phyloP scores from a whole-genome alignment of 2,797 vertebrate species.

The Lates japonicus region DNA sequence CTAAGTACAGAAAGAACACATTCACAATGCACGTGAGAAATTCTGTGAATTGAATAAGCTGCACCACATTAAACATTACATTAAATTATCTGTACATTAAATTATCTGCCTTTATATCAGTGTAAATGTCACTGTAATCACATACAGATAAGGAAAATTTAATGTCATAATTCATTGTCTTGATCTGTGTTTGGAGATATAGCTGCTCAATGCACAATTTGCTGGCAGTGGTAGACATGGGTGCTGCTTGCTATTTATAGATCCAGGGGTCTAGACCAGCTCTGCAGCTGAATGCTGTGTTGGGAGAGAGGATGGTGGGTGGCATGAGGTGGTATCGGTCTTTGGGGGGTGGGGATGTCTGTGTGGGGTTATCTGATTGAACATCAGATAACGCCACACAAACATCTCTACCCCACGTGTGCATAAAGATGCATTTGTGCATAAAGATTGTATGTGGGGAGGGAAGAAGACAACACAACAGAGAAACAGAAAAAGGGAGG shows the following conservation, averaged over 20 bases:
- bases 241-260: slow-evolving; percentile 79
- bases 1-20: neutral
- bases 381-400: neutral
- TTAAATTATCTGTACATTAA: neutral
- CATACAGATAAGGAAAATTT: neutral
- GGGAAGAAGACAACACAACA: slow-evolving; percentile 16
- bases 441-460: slow-evolving; percentile 33
- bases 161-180: slow-evolving; percentile 19
- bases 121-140: neutral
- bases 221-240: slow-evolving; percentile 52
- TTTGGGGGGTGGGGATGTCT: slow-evolving; percentile 36
- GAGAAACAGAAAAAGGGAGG: slow-evolving; percentile 19
- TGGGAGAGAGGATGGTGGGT: slow-evolving; percentile 55
- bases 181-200: slow-evolving; percentile 38
- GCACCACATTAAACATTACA: neutral
- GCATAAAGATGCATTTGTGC: slow-evolving; percentile 4
- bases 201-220: slow-evolving; percentile 52
- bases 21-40: neutral
- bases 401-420: too few relatives aligned
- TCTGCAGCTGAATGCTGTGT: slow-evolving; percentile 68
- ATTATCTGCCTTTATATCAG: neutral
- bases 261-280: slow-evolving; percentile 75
- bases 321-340: slow-evolving; percentile 63
- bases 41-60: neutral
- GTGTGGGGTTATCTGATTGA: slow-evolving; percentile 50